phyloP scores from a whole-genome alignment of 2,797 vertebrate species.

The Lepus oiostolus region DNA sequence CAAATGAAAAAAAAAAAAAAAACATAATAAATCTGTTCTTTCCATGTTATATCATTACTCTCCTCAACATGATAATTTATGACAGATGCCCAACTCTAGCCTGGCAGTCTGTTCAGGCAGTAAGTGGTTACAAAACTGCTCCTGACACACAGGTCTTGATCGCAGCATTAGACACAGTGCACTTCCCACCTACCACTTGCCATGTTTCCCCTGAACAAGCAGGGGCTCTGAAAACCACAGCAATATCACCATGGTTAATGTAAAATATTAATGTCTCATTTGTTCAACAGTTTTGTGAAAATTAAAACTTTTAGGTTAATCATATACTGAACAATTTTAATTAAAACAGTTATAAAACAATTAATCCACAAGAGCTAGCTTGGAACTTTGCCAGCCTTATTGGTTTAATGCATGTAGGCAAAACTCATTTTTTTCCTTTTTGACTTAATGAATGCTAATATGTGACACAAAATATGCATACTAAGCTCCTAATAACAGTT shows the following conservation, averaged over 20 bases:
- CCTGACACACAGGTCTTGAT: neutral
- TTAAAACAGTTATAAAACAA: constrained; percentile 93
- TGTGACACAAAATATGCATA: constrained; percentile 90
- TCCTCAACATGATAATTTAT: neutral
- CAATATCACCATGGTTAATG: constrained; percentile 86
- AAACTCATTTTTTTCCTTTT: constrained; percentile 88
- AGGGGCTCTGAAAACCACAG: constrained; percentile 78
- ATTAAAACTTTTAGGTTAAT: constrained; percentile 94
- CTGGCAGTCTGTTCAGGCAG: neutral
- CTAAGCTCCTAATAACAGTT: constrained; percentile 88
- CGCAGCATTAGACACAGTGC: neutral
- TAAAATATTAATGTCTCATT: constrained; percentile 93
- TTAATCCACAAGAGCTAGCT: constrained; percentile 90
- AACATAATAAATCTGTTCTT: neutral
- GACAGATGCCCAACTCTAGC: neutral
- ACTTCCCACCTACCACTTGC: constrained; percentile 33
- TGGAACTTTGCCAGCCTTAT: constrained; percentile 90
- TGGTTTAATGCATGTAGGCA: constrained; percentile 90
- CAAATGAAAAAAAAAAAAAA: neutral
- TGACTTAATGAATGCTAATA: constrained; percentile 93
- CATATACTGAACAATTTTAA: constrained; percentile 92
- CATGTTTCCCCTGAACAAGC: constrained; percentile 70
- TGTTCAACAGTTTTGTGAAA: constrained; percentile 91
- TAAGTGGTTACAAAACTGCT: neutral
- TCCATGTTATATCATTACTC: neutral